Conservation (phyloP, 2,797 vertebrate genomes). For the Yasuhikotakia modesta region DNA sequence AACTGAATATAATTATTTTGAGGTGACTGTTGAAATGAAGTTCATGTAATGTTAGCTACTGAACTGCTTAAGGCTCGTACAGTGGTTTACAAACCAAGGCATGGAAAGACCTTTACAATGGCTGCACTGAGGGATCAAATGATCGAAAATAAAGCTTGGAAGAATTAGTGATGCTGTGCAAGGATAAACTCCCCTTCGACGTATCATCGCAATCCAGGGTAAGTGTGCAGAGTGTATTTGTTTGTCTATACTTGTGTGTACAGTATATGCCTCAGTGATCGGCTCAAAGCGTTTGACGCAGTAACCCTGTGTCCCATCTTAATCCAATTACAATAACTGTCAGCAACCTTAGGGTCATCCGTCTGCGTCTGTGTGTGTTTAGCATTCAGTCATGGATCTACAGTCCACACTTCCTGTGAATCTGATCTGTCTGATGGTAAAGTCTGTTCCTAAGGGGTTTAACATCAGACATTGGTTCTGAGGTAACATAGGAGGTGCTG, state of each 20-base stretch:
- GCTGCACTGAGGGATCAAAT: background rate
- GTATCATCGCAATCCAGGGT: slow-evolving; percentile 30
- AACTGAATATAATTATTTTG: no score
- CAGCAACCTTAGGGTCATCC: slow-evolving; percentile 39
- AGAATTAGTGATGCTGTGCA: slow-evolving; percentile 11
- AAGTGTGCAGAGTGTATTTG: slow-evolving; percentile 29
- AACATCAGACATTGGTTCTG: background rate
- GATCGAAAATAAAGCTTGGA: slow-evolving; percentile 8
- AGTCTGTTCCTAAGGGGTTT: background rate
- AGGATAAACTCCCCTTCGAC: slow-evolving; percentile 35
- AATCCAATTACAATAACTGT: slow-evolving; percentile 55
- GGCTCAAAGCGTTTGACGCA: slow-evolving; percentile 53
- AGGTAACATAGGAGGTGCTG: slow-evolving; percentile 1
- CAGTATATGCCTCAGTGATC: slow-evolving; percentile 32
- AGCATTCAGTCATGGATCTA: background rate
- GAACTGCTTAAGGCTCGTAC: background rate
- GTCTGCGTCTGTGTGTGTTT: slow-evolving; percentile 26
- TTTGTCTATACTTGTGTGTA: slow-evolving; percentile 14
- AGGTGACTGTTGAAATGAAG: no score
- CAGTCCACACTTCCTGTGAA: background rate
- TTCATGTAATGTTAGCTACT: slow-evolving; percentile 4
- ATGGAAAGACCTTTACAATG: background rate
- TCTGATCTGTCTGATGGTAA: background rate
- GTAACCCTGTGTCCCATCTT: slow-evolving; percentile 34
- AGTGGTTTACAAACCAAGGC: slow-evolving; percentile 7